Conservation (phyloP, 1,140 invertebrate species). For the Pogonomyrmex barbatus region DNA sequence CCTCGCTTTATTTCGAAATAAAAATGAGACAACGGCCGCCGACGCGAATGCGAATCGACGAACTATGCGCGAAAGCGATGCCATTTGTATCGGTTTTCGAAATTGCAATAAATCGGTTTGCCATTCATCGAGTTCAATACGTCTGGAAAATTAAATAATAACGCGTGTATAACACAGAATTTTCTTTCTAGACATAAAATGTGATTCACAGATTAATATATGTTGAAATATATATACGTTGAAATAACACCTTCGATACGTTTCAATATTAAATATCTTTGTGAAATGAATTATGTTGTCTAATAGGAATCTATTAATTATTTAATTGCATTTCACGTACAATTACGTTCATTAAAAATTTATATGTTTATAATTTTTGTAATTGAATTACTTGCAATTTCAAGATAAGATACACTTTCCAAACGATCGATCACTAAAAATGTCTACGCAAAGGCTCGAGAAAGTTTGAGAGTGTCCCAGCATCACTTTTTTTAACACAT, state of each 20-base stretch:
- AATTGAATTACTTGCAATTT: neutral
- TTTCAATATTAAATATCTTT: neutral
- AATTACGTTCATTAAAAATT: slow-evolving; percentile 25
- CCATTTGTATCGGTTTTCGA: neutral
- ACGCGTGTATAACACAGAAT: neutral
- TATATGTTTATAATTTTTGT: neutral
- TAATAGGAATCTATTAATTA: neutral
- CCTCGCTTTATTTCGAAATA: slow-evolving; percentile 41
- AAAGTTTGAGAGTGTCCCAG: slow-evolving; percentile 48
- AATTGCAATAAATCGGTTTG: neutral
- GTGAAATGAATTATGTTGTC: neutral
- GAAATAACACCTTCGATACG: neutral
- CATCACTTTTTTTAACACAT: slow-evolving; percentile 17
- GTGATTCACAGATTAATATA: neutral
- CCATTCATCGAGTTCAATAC: neutral
- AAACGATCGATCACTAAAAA: slow-evolving; percentile 32
- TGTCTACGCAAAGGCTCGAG: slow-evolving; percentile 23
- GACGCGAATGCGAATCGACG: neutral
- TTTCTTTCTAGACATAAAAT: neutral
- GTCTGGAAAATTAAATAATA: neutral
- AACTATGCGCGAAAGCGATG: neutral
- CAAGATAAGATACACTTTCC: slow-evolving; percentile 10
- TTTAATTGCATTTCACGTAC: neutral
- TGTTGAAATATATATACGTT: too few species aligned
- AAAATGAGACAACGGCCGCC: neutral